Conservation (phyloP, 1,140 invertebrate genomes). For the Maniola jurtina region DNA sequence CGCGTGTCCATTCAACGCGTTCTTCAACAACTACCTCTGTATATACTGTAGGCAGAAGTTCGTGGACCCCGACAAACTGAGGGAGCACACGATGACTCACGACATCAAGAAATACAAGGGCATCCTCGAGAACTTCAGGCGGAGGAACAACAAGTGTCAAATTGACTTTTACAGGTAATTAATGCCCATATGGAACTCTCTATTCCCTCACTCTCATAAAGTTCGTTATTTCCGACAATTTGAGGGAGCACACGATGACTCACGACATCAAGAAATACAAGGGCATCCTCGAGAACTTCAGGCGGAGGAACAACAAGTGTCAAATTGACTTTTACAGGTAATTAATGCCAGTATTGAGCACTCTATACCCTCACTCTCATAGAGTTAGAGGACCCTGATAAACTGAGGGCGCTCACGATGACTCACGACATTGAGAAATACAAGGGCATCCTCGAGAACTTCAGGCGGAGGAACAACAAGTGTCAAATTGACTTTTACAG, state of each 20-base stretch:
- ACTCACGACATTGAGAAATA: constrained; percentile 53
- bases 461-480: constrained; percentile 43
- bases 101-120: constrained; percentile 50
- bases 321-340: too few species aligned
- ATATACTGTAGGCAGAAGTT: constrained; percentile 57
- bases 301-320: too few species aligned
- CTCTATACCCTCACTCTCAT: too few species aligned
- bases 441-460: constrained; percentile 25
- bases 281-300: constrained; percentile 8
- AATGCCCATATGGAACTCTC: too few species aligned
- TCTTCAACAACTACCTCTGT: constrained; percentile 62
- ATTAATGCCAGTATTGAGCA: too few species aligned
- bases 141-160: constrained; percentile 52
- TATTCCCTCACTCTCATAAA: too few species aligned
- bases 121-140: neutral
- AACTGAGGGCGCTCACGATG: constrained; percentile 53
- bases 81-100: constrained; percentile 56
- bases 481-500: constrained; percentile 50
- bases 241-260: constrained; percentile 52
- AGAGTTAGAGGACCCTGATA: constrained; percentile 55
- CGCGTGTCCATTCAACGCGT: constrained; percentile 60
- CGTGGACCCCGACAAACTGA: constrained; percentile 52
- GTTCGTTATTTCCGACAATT: constrained; percentile 53
- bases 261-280: constrained; percentile 55
- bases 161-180: constrained; percentile 41